These are phyloP conservation scores for Limnephilus marmoratus DNA, from an alignment of 2,888 invertebrate genomes.

Conservation along the genomic window DNA sequence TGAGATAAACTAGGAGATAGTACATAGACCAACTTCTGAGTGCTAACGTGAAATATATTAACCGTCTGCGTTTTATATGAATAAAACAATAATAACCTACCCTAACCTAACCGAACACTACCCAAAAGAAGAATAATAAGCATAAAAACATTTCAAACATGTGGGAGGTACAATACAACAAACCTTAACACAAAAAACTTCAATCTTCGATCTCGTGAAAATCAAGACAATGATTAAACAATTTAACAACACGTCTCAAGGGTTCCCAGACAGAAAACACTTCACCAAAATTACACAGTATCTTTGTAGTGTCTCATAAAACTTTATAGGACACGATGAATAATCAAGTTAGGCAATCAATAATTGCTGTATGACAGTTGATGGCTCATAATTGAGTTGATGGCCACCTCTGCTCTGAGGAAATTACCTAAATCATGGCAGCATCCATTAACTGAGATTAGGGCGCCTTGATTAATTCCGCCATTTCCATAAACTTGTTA, in stretches of 20 bases:
- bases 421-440: constrained; percentile 22
- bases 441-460: constrained; percentile 32
- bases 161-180: not conserved
- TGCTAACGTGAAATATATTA: too few species aligned
- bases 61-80: too few species aligned
- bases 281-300: not conserved
- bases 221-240: not conserved
- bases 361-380: not conserved
- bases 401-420: not conserved
- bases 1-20: too few species aligned
- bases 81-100: too few species aligned
- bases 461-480: constrained; percentile 17
- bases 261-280: not conserved
- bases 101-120: not conserved
- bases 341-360: not conserved
- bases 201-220: not conserved
- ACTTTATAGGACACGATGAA: not conserved
- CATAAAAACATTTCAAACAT: not conserved
- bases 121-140: not conserved
- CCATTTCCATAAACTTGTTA: constrained; percentile 2
- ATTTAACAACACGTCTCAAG: not conserved
- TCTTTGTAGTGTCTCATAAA: not conserved
- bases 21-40: too few species aligned
- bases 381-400: constrained; percentile 14
- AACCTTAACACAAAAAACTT: too few species aligned